Evolutionary conservation across 2,113 vertebrate species (phyloP).

Genomic region (Nibea albiflora): DNA sequence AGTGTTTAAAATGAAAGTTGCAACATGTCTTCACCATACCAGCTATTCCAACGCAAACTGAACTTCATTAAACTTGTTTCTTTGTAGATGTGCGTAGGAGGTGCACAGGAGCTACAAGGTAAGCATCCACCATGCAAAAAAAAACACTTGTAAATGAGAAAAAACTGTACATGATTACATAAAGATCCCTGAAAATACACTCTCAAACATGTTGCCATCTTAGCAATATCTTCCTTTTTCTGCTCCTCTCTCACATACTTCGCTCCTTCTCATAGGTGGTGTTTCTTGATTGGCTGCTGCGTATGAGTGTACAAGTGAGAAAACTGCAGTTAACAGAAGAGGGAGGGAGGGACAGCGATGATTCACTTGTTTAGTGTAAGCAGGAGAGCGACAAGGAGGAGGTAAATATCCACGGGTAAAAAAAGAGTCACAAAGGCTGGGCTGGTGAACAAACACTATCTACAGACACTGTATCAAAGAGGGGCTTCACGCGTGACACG

Average conservation of each 20-base stretch:
- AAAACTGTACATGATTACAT: not conserved
- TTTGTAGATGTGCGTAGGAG: constrained; percentile 12
- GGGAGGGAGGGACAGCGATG: constrained; percentile 61
- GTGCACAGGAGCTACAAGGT: not conserved
- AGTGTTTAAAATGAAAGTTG: too few species aligned
- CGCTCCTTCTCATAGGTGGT: constrained; percentile 37
- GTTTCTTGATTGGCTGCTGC: constrained; percentile 42
- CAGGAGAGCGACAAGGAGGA: constrained; percentile 38
- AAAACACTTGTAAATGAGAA: not conserved
- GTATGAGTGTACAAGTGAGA: constrained; percentile 44
- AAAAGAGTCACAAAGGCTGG: constrained; percentile 26
- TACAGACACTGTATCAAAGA: not conserved
- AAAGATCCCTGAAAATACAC: not conserved
- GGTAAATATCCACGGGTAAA: constrained; percentile 32
- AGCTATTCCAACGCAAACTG: not conserved
- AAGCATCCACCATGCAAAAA: not conserved
- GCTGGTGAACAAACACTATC: not conserved
- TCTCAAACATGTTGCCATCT: not conserved
- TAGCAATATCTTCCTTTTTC: not conserved
- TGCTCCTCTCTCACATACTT: constrained; percentile 5
- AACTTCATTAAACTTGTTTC: not conserved
- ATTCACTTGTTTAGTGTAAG: constrained; percentile 66
- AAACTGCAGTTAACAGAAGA: constrained; percentile 54
- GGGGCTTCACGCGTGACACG: not conserved
- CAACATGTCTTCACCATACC: not conserved